These are phyloP conservation scores for Loriculus beryllinus DNA, from an alignment of 2,797 vertebrate genomes.

Conservation along the genomic window DNA sequence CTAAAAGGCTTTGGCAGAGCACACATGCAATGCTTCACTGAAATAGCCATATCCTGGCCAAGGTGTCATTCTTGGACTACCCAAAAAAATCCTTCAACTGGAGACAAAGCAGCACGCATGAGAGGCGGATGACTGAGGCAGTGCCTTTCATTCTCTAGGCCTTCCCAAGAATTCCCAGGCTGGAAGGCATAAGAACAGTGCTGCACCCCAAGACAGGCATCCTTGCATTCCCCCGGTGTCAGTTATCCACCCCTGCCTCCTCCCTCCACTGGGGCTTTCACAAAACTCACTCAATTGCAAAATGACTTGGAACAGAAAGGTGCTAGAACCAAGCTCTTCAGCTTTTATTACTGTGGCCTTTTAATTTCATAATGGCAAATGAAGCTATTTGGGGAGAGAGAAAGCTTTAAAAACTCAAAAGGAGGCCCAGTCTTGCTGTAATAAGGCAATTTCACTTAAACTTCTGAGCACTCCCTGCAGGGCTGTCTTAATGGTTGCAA, in stretches of 20 bases:
- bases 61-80: not conserved
- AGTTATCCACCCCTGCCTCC: not conserved
- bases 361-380: not conserved
- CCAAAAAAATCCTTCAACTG: not conserved
- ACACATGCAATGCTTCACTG: not conserved
- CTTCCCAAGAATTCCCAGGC: not conserved
- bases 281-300: not conserved
- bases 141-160: not conserved
- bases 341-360: not conserved
- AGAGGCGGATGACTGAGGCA: not conserved
- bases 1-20: not conserved
- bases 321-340: not conserved
- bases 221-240: not conserved
- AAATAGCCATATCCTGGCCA: not conserved
- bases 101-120: not conserved
- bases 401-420: not conserved
- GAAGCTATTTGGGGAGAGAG: not conserved
- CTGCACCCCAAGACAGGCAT: not conserved
- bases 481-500: not conserved
- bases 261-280: not conserved
- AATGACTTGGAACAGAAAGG: not conserved
- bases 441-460: not conserved
- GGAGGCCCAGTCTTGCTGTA: not conserved
- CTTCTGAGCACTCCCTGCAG: not conserved
- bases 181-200: not conserved